Percentiles rank a stretch among this genome's conserved stretches.
Evolutionary conservation across 1,140 invertebrate genomes (phyloP).

Genomic region (Babylonia areolata): DNA sequence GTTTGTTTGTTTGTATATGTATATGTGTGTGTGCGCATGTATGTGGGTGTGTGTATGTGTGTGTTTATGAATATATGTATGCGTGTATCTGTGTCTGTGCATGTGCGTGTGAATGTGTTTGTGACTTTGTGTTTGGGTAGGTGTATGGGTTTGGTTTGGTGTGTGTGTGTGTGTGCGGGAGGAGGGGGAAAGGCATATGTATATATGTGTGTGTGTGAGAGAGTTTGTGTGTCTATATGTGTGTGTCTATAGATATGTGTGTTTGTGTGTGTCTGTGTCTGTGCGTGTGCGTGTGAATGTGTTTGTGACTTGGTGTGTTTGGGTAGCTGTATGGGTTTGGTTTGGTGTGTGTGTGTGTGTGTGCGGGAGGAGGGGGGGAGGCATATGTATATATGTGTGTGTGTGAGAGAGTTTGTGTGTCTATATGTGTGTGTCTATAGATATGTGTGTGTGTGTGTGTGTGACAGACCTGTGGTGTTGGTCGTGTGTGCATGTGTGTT

Average conservation of each 20-base stretch:
- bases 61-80: no score
- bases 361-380: neutral
- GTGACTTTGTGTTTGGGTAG: neutral
- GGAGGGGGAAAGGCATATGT: neutral
- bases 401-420: neutral
- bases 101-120: no score
- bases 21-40: no score
- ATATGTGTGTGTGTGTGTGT: no score
- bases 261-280: slow-evolving; percentile 17
- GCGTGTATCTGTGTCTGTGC: no score
- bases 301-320: no score
- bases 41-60: no score
- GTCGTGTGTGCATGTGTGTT: no score
- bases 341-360: neutral
- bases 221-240: neutral
- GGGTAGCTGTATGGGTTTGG: neutral
- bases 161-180: neutral
- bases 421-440: neutral
- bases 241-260: neutral
- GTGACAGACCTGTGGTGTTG: no score
- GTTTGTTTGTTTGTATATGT: no score
- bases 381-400: neutral
- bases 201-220: neutral
- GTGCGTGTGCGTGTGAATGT: neutral
- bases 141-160: neutral